Conservation (phyloP, 2,888 invertebrate species). For the Timema podura region DNA sequence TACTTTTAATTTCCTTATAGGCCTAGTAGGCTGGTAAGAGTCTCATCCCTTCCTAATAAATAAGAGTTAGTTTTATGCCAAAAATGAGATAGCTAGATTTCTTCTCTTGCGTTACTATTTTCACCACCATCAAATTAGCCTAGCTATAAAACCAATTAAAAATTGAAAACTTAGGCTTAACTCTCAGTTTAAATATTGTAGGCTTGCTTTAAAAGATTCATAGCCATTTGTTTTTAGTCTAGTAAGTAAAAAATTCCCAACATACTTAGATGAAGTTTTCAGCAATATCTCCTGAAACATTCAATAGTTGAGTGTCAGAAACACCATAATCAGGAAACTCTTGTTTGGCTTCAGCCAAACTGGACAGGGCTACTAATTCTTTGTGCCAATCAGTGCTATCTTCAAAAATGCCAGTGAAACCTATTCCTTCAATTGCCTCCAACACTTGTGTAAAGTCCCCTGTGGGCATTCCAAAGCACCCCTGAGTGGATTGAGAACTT, state of each 20-base stretch:
- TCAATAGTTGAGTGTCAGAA: constrained; percentile 25
- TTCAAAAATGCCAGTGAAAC: too few species aligned
- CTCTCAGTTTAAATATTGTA: not conserved
- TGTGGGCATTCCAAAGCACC: constrained; percentile 19
- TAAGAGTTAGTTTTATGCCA: too few species aligned
- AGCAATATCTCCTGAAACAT: not conserved
- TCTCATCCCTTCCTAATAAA: too few species aligned
- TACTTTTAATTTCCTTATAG: too few species aligned
- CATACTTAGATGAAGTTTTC: not conserved
- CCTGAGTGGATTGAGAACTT: constrained; percentile 13
- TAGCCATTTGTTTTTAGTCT: too few species aligned
- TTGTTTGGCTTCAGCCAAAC: too few species aligned
- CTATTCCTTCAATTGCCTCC: constrained; percentile 24
- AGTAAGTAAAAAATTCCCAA: too few species aligned
- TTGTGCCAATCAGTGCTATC: not conserved
- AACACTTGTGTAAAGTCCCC: constrained; percentile 23
- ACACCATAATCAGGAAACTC: constrained; percentile 29
- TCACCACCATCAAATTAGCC: too few species aligned
- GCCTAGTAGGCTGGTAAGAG: too few species aligned
- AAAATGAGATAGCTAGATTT: too few species aligned
- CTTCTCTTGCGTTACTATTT: too few species aligned
- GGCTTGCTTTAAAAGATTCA: not conserved
- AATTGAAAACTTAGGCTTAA: not conserved
- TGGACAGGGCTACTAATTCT: too few species aligned
- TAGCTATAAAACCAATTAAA: not conserved